A percentile compares a stretch with the other conserved stretches of the same genome.
phyloP scores from a whole-genome alignment of 2,888 invertebrate species.

The Cotesia congregata region DNA sequence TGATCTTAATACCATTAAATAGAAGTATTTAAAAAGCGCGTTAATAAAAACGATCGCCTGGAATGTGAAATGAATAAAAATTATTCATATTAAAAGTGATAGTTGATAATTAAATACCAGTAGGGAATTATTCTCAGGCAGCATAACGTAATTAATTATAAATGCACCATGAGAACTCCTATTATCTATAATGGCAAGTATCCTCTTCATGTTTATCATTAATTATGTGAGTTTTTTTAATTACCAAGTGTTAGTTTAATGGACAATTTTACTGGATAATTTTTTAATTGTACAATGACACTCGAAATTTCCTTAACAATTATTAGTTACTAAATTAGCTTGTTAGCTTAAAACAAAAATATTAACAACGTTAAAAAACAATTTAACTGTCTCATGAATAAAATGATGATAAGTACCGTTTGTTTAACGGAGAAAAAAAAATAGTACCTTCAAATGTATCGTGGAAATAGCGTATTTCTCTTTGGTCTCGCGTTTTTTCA shows the following conservation, averaged over 20 bases:
- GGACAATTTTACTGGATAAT: neutral
- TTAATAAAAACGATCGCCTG: neutral
- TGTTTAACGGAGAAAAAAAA: neutral
- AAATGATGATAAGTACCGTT: neutral
- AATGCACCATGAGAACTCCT: neutral
- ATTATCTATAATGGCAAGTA: neutral
- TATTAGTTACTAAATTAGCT: too few relatives aligned
- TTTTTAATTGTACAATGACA: neutral
- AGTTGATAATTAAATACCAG: neutral
- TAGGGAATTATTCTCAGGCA: neutral
- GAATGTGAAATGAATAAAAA: neutral
- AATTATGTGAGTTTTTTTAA: neutral
- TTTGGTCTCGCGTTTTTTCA: constrained; percentile 90
- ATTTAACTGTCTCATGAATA: neutral
- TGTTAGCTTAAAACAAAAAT: too few relatives aligned
- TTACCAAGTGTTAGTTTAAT: neutral
- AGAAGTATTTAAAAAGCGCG: neutral
- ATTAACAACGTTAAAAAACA: neutral
- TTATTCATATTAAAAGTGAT: constrained; percentile 1
- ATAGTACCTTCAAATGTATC: constrained; percentile 80
- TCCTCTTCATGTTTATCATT: neutral
- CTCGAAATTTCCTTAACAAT: neutral
- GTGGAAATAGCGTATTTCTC: constrained; percentile 92
- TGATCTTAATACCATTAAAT: constrained; percentile 10
- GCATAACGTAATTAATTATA: neutral